Evolutionary conservation across 2,113 vertebrate genomes (phyloP).

Genomic region (Cairina moschata): DNA sequence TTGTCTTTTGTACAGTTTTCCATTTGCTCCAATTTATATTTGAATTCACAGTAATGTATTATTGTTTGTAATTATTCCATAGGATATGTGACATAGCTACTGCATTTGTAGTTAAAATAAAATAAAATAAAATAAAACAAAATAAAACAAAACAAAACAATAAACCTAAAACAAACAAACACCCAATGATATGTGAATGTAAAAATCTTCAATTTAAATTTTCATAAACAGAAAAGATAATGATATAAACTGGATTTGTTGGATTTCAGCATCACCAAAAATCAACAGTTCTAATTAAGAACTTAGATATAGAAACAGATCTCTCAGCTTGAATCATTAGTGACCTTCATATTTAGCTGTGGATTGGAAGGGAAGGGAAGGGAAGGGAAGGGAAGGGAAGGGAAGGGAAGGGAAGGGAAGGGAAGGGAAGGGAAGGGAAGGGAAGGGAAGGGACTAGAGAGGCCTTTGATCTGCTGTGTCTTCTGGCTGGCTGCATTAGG

Average conservation of each 20-base stretch:
- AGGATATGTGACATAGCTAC: background rate
- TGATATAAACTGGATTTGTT: background rate
- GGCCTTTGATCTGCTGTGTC: background rate
- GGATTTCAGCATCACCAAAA: background rate
- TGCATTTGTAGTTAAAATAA: background rate
- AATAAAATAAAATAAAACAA: background rate
- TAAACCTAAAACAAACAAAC: too few species aligned
- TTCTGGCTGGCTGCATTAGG: background rate
- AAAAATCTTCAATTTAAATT: background rate
- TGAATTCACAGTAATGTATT: background rate
- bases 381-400: too few species aligned
- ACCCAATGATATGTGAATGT: background rate
- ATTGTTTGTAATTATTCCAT: background rate
- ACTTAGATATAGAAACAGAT: background rate
- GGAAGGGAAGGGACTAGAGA: accelerated
- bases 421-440: background rate
- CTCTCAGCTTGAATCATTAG: background rate
- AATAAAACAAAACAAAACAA: too few species aligned
- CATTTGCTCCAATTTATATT: background rate
- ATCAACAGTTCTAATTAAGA: background rate
- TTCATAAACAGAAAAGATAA: background rate
- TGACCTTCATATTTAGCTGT: background rate
- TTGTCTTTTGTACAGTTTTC: background rate
- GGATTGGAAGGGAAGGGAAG: background rate
- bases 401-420: too few species aligned